Evolutionary conservation across 2,888 invertebrate species (phyloP).

Genomic region (Stenodera caucasica): DNA sequence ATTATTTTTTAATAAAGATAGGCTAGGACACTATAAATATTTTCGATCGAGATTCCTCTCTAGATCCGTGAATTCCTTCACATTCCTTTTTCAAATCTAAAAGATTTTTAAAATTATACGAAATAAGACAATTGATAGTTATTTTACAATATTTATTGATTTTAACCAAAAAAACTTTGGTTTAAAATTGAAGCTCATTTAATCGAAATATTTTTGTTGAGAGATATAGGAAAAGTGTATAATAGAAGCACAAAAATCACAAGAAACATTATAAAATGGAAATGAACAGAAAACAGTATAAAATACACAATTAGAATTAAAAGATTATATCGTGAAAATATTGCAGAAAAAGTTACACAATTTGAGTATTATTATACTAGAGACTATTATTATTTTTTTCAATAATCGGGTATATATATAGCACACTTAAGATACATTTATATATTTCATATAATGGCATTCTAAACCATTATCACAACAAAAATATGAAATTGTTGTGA

Average conservation of each 20-base stretch:
- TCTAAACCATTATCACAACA: slow-evolving; percentile 51
- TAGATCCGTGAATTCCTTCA: too few species aligned
- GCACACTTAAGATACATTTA: slow-evolving; percentile 53
- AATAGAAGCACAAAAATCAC: slow-evolving; percentile 10
- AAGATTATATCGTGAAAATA: slow-evolving; percentile 23
- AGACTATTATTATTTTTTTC: too few species aligned
- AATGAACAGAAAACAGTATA: slow-evolving; percentile 18
- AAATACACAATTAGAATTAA: slow-evolving; percentile 23
- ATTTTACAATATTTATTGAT: slow-evolving; percentile 4
- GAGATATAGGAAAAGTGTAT: neutral
- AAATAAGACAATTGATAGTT: neutral
- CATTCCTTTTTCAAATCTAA: too few species aligned
- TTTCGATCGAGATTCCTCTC: too few species aligned
- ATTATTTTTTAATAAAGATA: neutral
- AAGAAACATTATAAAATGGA: slow-evolving; percentile 10
- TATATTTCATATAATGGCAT: slow-evolving; percentile 45
- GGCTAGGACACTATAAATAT: too few species aligned
- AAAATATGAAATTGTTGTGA: slow-evolving; percentile 16
- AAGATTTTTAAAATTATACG: too few species aligned
- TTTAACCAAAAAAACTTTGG: neutral
- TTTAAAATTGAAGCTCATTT: slow-evolving; percentile 4
- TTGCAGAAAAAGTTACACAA: slow-evolving; percentile 27
- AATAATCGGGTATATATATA: slow-evolving; percentile 17
- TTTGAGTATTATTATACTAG: slow-evolving; percentile 28
- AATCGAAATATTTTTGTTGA: neutral